Conservation (phyloP, 1,140 invertebrate genomes). For the Drosophila watanabei region DNA sequence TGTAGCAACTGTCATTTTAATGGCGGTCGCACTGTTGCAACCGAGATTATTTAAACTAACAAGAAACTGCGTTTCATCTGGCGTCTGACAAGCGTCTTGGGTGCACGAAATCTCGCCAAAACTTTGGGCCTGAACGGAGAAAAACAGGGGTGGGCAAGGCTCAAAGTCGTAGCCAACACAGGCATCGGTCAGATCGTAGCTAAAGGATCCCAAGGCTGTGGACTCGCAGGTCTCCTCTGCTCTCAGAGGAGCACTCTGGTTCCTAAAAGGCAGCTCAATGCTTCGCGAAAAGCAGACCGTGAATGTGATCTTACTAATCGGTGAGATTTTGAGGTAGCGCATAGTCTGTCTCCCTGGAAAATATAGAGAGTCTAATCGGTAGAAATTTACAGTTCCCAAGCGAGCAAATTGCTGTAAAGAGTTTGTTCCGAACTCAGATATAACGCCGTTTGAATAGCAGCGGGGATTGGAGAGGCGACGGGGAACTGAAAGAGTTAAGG, state of each 20-base stretch:
- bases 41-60: conserved; percentile 88
- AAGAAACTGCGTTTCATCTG: conserved; percentile 88
- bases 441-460: conserved; percentile 86
- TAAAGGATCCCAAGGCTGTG: conserved; percentile 61
- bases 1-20: neutral
- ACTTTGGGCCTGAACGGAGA: conserved; percentile 87
- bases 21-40: conserved; percentile 86
- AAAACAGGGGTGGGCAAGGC: conserved; percentile 88
- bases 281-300: conserved; percentile 88
- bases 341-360: conserved; percentile 86
- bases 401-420: conserved; percentile 86
- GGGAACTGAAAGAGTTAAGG: conserved; percentile 86
- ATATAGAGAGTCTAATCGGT: conserved; percentile 89
- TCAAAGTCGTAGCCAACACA: conserved; percentile 87
- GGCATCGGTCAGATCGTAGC: conserved; percentile 85
- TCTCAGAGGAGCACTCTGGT: conserved; percentile 25
- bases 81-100: conserved; percentile 87
- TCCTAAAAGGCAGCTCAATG: conserved; percentile 80
- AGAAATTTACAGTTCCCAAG: conserved; percentile 88
- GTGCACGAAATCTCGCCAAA: conserved; percentile 76
- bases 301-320: conserved; percentile 84
- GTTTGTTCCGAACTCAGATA: conserved; percentile 67
- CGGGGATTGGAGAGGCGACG: conserved; percentile 88
- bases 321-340: conserved; percentile 86
- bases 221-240: conserved; percentile 68